Conservation (phyloP, 2,888 invertebrate genomes). For the Sesia apiformis region DNA sequence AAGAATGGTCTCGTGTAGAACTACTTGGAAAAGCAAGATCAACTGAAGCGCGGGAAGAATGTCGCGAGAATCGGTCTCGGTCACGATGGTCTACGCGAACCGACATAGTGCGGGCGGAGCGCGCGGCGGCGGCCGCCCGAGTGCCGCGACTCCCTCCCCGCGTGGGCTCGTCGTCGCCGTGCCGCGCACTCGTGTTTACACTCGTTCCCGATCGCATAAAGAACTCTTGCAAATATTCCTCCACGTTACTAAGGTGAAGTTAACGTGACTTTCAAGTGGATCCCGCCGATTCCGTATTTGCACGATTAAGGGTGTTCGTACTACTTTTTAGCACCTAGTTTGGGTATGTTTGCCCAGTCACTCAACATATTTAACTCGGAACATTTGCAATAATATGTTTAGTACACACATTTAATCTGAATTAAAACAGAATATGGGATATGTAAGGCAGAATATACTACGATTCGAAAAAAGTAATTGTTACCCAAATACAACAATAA, state of each 20-base stretch:
- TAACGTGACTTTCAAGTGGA: constrained; percentile 35
- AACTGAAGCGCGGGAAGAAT: constrained; percentile 68
- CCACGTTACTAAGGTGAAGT: constrained; percentile 42
- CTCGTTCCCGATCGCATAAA: constrained; percentile 54
- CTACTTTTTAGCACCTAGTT: constrained; percentile 35
- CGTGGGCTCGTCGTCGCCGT: constrained; percentile 18
- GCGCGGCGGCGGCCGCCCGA: constrained; percentile 68
- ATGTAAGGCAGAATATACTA: too few species aligned
- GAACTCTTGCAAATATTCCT: constrained; percentile 57
- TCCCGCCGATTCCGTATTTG: constrained; percentile 45
- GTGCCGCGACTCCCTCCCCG: constrained; percentile 47
- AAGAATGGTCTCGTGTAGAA: constrained; percentile 59
- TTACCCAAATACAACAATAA: too few species aligned
- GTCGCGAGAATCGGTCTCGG: constrained; percentile 65
- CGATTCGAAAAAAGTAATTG: too few species aligned
- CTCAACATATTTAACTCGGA: constrained; percentile 15
- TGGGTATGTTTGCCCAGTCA: constrained; percentile 32
- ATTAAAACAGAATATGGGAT: too few species aligned
- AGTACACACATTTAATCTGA: too few species aligned
- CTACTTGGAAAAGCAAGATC: constrained; percentile 59
- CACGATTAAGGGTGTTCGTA: constrained; percentile 46
- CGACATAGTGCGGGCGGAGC: constrained; percentile 67
- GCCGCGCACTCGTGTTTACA: constrained; percentile 58
- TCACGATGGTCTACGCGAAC: constrained; percentile 65
- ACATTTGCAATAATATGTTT: too few species aligned